These are phyloP conservation scores for Syngnathoides biaculeatus DNA, from an alignment of 2,113 vertebrate species.

Conservation along the genomic window DNA sequence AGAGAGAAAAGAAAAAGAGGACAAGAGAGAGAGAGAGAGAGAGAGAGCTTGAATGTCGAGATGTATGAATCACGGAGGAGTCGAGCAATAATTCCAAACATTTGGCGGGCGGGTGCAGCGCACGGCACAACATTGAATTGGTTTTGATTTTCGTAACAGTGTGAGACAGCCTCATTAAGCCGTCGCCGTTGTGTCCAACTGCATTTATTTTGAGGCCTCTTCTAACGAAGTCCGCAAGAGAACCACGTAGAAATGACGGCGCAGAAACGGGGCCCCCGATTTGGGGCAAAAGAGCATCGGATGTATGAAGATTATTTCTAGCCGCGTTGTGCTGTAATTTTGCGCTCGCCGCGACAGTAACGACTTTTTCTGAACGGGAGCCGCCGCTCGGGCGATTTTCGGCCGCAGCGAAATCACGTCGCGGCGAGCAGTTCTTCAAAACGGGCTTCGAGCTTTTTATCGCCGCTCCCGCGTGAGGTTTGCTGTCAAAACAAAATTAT, in stretches of 20 bases:
- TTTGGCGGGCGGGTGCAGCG: background rate
- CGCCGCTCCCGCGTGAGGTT: too few relatives aligned
- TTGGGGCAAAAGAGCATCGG: background rate
- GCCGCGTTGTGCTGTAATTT: too few relatives aligned
- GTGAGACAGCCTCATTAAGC: slow-evolving; percentile 4
- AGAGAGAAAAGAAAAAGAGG: background rate
- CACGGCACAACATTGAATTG: background rate
- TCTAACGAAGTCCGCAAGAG: background rate
- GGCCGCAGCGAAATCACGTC: too few relatives aligned
- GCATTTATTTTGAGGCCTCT: background rate
- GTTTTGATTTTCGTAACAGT: slow-evolving; percentile 4
- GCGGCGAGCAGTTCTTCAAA: too few relatives aligned
- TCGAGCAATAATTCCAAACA: background rate
- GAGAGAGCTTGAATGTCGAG: background rate
- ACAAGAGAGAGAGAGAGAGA: background rate
- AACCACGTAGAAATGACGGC: background rate
- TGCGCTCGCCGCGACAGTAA: too few relatives aligned
- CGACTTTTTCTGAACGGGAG: too few relatives aligned
- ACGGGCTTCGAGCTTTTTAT: too few relatives aligned
- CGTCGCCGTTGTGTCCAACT: background rate
- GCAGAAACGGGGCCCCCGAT: background rate
- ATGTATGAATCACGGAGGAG: slow-evolving; percentile 3
- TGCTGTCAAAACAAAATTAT: too few relatives aligned
- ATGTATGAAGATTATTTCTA: too few relatives aligned
- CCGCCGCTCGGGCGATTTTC: too few relatives aligned